Evolutionary conservation across 2,888 invertebrate genomes (phyloP).

Genomic region (Lamproptera curius): DNA sequence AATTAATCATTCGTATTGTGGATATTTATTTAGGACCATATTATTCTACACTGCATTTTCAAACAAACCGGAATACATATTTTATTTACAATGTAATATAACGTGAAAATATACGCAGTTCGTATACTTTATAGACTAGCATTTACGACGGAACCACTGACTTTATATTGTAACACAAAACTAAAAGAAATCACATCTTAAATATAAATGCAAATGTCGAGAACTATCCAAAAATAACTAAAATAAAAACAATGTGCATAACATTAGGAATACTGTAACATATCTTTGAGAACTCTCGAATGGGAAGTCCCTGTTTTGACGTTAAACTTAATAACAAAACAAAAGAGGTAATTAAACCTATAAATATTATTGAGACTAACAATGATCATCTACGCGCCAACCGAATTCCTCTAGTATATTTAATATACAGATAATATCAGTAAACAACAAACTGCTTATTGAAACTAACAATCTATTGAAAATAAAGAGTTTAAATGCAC

Average conservation of each 20-base stretch:
- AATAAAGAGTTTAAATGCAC: slow-evolving; percentile 46
- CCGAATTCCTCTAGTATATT: slow-evolving; percentile 39
- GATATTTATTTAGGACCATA: slow-evolving; percentile 20
- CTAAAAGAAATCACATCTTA: slow-evolving; percentile 21
- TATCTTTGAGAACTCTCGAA: slow-evolving; percentile 39
- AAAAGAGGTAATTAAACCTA: slow-evolving; percentile 39
- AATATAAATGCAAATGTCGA: slow-evolving; percentile 48
- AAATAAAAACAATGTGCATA: slow-evolving; percentile 31
- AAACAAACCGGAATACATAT: slow-evolving; percentile 17
- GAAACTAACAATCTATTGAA: slow-evolving; percentile 36
- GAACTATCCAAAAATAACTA: slow-evolving; percentile 31
- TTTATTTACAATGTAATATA: slow-evolving; percentile 28
- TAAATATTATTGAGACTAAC: slow-evolving; percentile 41
- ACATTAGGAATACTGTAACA: slow-evolving; percentile 48
- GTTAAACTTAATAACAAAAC: slow-evolving; percentile 30
- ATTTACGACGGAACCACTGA: slow-evolving; percentile 32
- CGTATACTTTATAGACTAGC: slow-evolving; percentile 30
- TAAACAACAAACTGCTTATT: slow-evolving; percentile 43
- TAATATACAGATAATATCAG: slow-evolving; percentile 44
- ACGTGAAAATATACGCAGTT: slow-evolving; percentile 27
- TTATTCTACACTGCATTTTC: slow-evolving; percentile 21
- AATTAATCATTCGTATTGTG: slow-evolving; percentile 26
- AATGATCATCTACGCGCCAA: slow-evolving; percentile 40
- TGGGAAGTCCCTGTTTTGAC: slow-evolving; percentile 28
- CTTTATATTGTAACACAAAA: slow-evolving; percentile 23